Percentiles rank a stretch among this genome's conserved stretches.
Conservation (phyloP, 30 jellyfish, hydroid and myxozoan species). For the Aurelia aurita region DNA sequence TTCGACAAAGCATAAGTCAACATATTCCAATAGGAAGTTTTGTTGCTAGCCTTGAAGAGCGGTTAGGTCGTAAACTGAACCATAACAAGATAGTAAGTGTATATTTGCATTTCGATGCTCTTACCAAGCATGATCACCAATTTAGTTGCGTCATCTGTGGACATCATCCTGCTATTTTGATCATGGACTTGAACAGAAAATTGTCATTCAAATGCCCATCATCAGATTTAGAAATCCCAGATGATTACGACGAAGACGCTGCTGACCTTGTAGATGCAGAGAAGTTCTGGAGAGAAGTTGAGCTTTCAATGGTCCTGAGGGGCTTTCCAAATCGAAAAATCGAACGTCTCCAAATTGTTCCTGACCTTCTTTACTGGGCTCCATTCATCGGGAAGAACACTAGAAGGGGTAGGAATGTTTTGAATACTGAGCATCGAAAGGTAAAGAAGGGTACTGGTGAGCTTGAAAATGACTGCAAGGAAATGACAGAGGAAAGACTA, state of each 20-base stretch:
- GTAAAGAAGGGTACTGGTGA: slow-evolving; percentile 6
- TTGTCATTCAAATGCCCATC: slow-evolving; percentile 24
- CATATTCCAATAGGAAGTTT: slow-evolving; percentile 23
- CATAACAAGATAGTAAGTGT: neutral
- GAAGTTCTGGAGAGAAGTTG: too few relatives aligned
- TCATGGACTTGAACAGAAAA: slow-evolving; percentile 14
- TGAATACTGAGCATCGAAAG: slow-evolving; percentile 58
- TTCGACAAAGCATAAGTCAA: slow-evolving; percentile 3
- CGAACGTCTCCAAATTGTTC: neutral
- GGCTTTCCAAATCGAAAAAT: neutral
- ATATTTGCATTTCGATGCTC: slow-evolving; percentile 32
- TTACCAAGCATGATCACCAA: slow-evolving; percentile 2
- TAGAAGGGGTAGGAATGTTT: neutral
- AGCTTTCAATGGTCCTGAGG: neutral
- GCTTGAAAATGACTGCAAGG: slow-evolving; percentile 38
- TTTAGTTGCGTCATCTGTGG: slow-evolving; percentile 16
- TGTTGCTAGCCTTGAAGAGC: neutral
- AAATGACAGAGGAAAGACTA: slow-evolving; percentile 48
- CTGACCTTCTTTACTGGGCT: slow-evolving; percentile 30
- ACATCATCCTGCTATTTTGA: slow-evolving; percentile 9
- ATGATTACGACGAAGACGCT: neutral
- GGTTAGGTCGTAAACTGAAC: neutral
- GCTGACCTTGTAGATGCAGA: slow-evolving; percentile 41
- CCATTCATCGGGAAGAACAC: slow-evolving; percentile 41
- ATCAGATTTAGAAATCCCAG: neutral